Conservation (phyloP, 53 echinoderm and acorn worm species). For the Antedon mediterranea region DNA sequence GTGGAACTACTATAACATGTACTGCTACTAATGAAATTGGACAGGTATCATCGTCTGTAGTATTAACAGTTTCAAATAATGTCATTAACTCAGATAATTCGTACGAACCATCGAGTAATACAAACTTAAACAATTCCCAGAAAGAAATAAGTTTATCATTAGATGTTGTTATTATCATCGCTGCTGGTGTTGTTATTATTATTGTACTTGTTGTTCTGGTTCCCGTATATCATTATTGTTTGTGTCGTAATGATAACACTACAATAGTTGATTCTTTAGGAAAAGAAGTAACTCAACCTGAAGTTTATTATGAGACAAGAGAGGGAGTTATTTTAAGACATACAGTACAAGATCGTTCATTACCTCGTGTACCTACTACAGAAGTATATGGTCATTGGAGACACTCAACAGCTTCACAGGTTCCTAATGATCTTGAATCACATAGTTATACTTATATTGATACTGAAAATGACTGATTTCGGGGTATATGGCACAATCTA, state of each 20-base stretch:
- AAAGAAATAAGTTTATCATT: neutral
- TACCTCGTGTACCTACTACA: neutral
- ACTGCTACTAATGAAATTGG: neutral
- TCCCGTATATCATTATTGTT: neutral
- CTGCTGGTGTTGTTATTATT: neutral
- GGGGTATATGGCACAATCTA: no score
- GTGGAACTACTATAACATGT: neutral
- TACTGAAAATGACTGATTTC: neutral
- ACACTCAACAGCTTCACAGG: neutral
- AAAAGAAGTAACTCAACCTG: neutral
- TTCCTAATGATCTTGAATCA: neutral
- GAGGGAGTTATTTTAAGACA: neutral
- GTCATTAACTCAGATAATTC: neutral
- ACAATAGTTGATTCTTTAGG: neutral
- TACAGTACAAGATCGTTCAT: neutral
- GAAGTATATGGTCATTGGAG: neutral
- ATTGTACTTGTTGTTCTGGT: neutral
- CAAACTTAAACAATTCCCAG: neutral
- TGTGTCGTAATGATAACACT: neutral
- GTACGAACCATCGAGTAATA: neutral
- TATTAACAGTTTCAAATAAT: neutral
- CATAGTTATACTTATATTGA: neutral
- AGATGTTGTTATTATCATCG: neutral
- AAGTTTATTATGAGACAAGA: neutral
- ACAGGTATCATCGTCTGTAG: neutral